Conservation (phyloP, 1,140 invertebrate genomes). For the Steinernema khuongi region DNA sequence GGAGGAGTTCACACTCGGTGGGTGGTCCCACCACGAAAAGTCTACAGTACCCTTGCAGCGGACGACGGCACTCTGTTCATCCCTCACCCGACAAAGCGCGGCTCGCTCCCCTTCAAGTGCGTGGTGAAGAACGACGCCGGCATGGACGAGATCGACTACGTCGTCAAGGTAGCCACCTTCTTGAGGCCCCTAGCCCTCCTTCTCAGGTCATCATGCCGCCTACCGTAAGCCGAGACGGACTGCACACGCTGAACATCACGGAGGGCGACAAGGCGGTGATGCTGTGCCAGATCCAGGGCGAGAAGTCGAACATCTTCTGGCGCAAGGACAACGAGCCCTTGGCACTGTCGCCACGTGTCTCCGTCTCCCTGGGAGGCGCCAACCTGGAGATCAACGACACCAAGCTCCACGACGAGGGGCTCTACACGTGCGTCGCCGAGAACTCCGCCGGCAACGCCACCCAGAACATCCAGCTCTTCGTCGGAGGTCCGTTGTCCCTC, state of each 20-base stretch:
- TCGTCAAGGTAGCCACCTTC: slow-evolving; percentile 14
- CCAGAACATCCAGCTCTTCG: slow-evolving; percentile 31
- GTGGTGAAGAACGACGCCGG: slow-evolving; percentile 48
- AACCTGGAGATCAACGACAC: slow-evolving; percentile 55
- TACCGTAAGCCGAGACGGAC: slow-evolving; percentile 35
- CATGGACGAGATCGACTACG: slow-evolving; percentile 37
- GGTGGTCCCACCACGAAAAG: neutral
- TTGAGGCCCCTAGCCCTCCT: no score
- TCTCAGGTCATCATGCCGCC: slow-evolving; percentile 35
- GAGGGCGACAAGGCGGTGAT: slow-evolving; percentile 44
- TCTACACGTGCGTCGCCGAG: slow-evolving; percentile 59
- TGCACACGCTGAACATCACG: slow-evolving; percentile 40
- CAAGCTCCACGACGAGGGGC: slow-evolving; percentile 51
- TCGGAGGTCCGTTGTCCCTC: slow-evolving; percentile 48
- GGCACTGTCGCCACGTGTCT: slow-evolving; percentile 3
- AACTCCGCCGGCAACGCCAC: slow-evolving; percentile 55
- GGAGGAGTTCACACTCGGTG: neutral
- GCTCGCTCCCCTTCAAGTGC: slow-evolving; percentile 38
- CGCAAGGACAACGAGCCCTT: slow-evolving; percentile 33
- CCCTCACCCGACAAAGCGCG: slow-evolving; percentile 30
- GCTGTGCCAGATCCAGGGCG: slow-evolving; percentile 40
- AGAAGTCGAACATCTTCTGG: slow-evolving; percentile 42
- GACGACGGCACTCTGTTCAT: slow-evolving; percentile 40
- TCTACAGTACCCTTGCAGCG: neutral
- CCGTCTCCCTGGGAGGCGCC: slow-evolving; percentile 12